Conservation (phyloP, 2,113 vertebrate genomes). For the Epinephelus cyanopodus region DNA sequence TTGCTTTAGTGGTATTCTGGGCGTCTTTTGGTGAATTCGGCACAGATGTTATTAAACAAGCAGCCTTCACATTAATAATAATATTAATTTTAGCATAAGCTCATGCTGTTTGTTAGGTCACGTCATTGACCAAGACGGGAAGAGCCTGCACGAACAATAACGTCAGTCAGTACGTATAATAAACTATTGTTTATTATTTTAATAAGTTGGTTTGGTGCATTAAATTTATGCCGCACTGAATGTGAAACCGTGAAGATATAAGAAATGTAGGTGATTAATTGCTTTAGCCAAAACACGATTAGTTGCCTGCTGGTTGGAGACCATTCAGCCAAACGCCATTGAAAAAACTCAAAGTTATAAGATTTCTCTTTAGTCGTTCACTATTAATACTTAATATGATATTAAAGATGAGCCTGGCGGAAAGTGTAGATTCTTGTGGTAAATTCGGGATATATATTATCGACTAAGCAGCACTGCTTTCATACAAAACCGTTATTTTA, state of each 20-base stretch:
- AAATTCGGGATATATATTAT: not conserved
- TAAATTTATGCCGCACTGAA: not conserved
- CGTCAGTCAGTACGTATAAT: too few species aligned
- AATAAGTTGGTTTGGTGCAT: not conserved
- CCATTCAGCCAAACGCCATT: not conserved
- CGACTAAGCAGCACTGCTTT: not conserved
- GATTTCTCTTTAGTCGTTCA: not conserved
- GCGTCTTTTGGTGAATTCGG: not conserved
- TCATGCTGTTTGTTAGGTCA: not conserved
- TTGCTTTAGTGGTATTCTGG: too few species aligned
- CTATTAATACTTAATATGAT: too few species aligned
- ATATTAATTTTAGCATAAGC: not conserved
- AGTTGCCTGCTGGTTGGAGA: too few species aligned
- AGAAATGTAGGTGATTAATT: not conserved
- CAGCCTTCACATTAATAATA: not conserved
- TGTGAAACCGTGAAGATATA: not conserved
- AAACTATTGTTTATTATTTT: too few species aligned
- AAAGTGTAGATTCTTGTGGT: rapidly evolving
- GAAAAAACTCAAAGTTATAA: not conserved
- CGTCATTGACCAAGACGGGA: too few species aligned
- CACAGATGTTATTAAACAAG: too few species aligned
- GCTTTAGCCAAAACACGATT: not conserved
- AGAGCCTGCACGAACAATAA: too few species aligned
- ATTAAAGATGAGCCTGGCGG: not conserved
- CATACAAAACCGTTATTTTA: not conserved